Base-by-base conservation (phyloP, 53 echinoderm and acorn worm species). In the Patiria pectinifera region DNA sequence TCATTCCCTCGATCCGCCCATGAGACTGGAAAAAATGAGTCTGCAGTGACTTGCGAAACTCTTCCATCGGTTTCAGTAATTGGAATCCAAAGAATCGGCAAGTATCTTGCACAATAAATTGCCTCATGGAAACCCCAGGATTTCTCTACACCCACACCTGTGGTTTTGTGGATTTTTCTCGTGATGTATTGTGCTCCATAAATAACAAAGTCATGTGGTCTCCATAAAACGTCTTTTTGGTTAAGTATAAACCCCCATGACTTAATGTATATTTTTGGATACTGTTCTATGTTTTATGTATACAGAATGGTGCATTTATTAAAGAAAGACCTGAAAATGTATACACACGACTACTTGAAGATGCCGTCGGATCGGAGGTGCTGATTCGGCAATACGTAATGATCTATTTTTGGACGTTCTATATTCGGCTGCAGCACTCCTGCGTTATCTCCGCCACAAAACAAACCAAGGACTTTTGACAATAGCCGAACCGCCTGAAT, bases 311-410 rank as follows among this genome's bases (percentile, higher is more conserved):
- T 5, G 53, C 53, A 53, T 53, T 5, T 6, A 53, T 53, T 53
- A 53, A 53, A 53, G 9, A 60, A 60, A 12, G 60, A 60, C 8
- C 9, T 11, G 9, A 66, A 66, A 66, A 66, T 66, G 66, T 66
- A 14, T 66, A 15, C 19, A 60, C 60, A 53, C 53, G 53, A 53
- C 53, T 53, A 53, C 53, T 53, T 66, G 66, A 66, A 66, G 66
- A 66, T 16, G 0, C 19, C 19, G 66, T 13, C 66, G 19, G 13
- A 14, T 3, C 66, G 2, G 66, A 16, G 10, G 66, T 24, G 74
- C 74, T 74, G 74, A 74, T 18, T 74, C 24, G 2, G 46, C 79
- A 78, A 46, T 76, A 78, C 79, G 79, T 78, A n/a, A 78, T 78
- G 45, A 12, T 78, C 79, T 78, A 78, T 78, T 46, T 78, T 47